Evolutionary conservation across 2,888 invertebrate species (phyloP).

Genomic region (Ommatoiulus sabulosus): DNA sequence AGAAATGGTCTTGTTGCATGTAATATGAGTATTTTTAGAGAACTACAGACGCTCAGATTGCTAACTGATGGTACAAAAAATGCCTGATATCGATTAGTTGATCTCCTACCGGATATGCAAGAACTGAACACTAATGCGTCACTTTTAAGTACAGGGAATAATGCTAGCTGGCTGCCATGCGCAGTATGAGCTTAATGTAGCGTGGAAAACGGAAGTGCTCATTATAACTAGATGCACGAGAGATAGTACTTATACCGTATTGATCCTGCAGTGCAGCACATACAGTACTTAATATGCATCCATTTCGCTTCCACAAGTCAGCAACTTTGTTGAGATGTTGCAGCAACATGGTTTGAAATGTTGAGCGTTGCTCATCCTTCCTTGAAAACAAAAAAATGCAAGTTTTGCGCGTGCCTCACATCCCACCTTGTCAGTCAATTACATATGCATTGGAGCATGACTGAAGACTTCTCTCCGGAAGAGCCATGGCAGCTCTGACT

Average conservation of each 20-base stretch:
- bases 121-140: constrained; percentile 26
- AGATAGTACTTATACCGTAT: constrained; percentile 20
- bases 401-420: not conserved
- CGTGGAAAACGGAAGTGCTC: constrained; percentile 16
- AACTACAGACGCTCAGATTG: not conserved
- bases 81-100: constrained; percentile 11
- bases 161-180: constrained; percentile 23
- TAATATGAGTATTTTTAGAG: not conserved
- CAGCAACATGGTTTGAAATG: not conserved
- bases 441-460: not conserved
- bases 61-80: not conserved
- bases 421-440: not conserved
- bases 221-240: constrained; percentile 43
- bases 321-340: not conserved
- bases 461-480: not conserved
- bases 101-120: constrained; percentile 35
- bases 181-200: constrained; percentile 39
- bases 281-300: not conserved
- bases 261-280: no score
- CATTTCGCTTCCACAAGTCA: not conserved
- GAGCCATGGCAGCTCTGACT: not conserved
- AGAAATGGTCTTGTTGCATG: not conserved
- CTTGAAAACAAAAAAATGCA: not conserved
- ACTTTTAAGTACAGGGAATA: constrained; percentile 39
- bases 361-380: not conserved